Percentiles rank a stretch among this genome's conserved stretches.
phyloP scores from a whole-genome alignment of 2,888 invertebrate species.

The Drosophila fungiperda region DNA sequence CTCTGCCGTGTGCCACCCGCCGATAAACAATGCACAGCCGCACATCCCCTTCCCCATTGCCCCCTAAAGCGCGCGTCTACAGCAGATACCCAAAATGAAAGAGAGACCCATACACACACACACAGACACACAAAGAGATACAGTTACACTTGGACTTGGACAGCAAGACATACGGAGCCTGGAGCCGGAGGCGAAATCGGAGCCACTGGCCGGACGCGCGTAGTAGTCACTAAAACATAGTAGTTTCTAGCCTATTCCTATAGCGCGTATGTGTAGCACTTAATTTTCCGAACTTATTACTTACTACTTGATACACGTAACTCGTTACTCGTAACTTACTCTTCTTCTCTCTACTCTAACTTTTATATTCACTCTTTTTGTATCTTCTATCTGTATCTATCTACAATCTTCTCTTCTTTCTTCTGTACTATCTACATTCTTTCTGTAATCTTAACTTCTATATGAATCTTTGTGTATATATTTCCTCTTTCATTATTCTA shows the following conservation, averaged over 20 bases:
- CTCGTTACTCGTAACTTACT: conserved; percentile 8
- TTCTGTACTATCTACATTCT: not conserved
- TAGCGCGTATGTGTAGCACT: conserved; percentile 59
- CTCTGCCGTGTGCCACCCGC: conserved; percentile 37
- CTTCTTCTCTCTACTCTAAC: not conserved
- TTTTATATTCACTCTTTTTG: conserved; percentile 3
- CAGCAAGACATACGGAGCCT: conserved; percentile 15
- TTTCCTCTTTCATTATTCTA: conserved; percentile 43
- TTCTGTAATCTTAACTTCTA: conserved; percentile 17
- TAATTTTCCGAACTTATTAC: conserved; percentile 24
- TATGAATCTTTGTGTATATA: conserved; percentile 64
- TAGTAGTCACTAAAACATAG: conserved; percentile 73
- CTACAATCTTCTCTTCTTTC: not conserved
- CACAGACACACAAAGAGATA: conserved; percentile 13
- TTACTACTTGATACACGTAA: not conserved
- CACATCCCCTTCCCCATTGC: conserved; percentile 1
- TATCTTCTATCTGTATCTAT: not conserved
- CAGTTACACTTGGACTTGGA: conserved; percentile 31
- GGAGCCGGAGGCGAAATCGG: conserved; percentile 3
- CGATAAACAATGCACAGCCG: conserved; percentile 30
- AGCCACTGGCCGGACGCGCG: conserved; percentile 56
- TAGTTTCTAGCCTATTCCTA: conserved; percentile 74
- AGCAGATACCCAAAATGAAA: conserved; percentile 30
- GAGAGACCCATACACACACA: not conserved
- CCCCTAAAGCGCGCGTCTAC: conserved; percentile 45